phyloP scores from a whole-genome alignment of 2,888 invertebrate genomes.

The Aradus depressus region DNA sequence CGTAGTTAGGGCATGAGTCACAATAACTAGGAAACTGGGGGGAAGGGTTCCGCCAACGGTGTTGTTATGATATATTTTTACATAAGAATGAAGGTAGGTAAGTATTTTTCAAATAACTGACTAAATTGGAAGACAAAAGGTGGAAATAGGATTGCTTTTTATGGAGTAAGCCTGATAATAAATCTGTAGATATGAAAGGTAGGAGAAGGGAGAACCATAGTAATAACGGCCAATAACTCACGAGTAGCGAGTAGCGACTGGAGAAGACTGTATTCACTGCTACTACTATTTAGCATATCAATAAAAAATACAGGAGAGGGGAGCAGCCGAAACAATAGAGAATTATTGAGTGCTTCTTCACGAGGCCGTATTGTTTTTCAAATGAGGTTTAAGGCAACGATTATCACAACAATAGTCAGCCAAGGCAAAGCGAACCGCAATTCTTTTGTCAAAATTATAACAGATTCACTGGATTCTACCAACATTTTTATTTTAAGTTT shows the following conservation, averaged over 20 bases:
- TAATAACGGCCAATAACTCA: constrained; percentile 28
- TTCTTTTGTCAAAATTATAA: constrained; percentile 25
- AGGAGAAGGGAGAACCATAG: constrained; percentile 22
- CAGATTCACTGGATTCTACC: constrained; percentile 14
- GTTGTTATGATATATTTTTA: no score
- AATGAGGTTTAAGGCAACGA: constrained; percentile 29
- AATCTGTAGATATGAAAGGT: constrained; percentile 29
- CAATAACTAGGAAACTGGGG: no score
- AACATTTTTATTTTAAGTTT: no score
- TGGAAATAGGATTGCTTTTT: constrained; percentile 22
- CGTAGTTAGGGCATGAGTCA: no score
- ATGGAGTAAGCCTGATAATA: constrained; percentile 26
- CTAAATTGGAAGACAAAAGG: constrained; percentile 25
- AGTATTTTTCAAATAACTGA: no score
- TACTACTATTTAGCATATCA: constrained; percentile 32
- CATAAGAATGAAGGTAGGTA: no score
- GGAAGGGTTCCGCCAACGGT: no score
- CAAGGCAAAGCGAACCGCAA: constrained; percentile 22
- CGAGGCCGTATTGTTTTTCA: constrained; percentile 28
- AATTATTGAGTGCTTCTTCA: constrained; percentile 28
- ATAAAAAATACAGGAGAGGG: constrained; percentile 30
- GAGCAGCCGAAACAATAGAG: constrained; percentile 27
- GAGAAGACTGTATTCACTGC: constrained; percentile 24
- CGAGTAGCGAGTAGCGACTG: constrained; percentile 23
- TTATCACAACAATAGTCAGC: constrained; percentile 26